These are phyloP conservation scores for Lycophotia porphyrea DNA, from an alignment of 2,888 invertebrate genomes.

Conservation along the genomic window DNA sequence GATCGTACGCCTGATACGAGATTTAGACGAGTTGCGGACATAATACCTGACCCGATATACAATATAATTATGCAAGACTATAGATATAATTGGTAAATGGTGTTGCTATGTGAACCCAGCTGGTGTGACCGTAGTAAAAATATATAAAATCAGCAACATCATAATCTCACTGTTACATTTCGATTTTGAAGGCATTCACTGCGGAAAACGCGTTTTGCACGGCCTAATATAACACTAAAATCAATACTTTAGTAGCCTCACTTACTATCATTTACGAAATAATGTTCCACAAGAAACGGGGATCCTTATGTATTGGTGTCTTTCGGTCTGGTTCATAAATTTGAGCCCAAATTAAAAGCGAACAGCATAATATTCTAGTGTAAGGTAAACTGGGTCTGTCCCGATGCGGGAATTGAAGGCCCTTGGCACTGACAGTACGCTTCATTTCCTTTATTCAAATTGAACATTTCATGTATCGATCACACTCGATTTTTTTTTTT, in stretches of 20 bases:
- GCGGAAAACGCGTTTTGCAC: constrained; percentile 12
- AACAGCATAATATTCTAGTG: neutral
- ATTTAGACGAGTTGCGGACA: too few relatives aligned
- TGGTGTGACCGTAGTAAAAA: constrained; percentile 13
- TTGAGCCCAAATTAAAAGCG: neutral
- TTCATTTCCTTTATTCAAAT: neutral
- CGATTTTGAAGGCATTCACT: constrained; percentile 10
- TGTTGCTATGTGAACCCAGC: constrained; percentile 2
- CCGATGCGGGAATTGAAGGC: constrained; percentile 22
- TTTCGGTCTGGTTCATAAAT: neutral
- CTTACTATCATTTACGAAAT: neutral
- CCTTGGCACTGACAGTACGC: constrained; percentile 26
- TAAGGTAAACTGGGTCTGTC: neutral
- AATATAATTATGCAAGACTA: neutral
- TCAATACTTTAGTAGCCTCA: neutral
- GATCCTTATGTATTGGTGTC: neutral
- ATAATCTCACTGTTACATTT: constrained; percentile 44
- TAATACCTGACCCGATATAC: too few relatives aligned
- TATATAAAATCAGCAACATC: constrained; percentile 22
- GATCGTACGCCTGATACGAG: too few relatives aligned
- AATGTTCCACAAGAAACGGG: neutral
- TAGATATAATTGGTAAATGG: neutral
- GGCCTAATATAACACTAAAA: neutral
- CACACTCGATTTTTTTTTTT: neutral
- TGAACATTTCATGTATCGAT: neutral